phyloP scores from a whole-genome alignment of 2,797 vertebrate genomes.

The Galago senegalensis region DNA sequence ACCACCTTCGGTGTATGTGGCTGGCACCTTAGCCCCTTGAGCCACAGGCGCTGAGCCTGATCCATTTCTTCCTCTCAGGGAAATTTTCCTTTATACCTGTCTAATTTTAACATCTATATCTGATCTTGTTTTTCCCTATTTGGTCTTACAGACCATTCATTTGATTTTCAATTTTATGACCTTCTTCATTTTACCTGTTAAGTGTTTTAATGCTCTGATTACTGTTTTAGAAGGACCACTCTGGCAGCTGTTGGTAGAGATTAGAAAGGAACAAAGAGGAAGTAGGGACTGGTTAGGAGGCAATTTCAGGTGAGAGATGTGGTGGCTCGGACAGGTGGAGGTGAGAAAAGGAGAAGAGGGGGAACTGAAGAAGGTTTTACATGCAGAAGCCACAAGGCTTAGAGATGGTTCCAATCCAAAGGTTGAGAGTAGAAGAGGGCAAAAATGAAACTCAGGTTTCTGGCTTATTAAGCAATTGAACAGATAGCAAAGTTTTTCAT shows the following conservation, averaged over 20 bases:
- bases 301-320: not conserved
- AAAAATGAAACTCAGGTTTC: not conserved
- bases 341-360: not conserved
- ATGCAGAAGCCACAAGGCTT: not conserved
- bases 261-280: not conserved
- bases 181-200: slow-evolving; percentile 11
- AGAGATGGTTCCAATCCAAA: not conserved
- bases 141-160: not conserved
- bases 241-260: slow-evolving; percentile 1
- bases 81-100: not conserved
- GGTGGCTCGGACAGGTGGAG: not conserved
- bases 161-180: not conserved
- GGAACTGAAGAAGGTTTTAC: not conserved
- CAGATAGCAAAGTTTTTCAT: slow-evolving; percentile 7
- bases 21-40: no score
- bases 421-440: not conserved
- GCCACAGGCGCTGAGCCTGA: no score
- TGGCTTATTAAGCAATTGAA: slow-evolving; percentile 19
- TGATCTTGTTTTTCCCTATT: not conserved
- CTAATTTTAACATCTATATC: not conserved
- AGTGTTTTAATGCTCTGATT: not conserved
- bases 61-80: slow-evolving; percentile 44
- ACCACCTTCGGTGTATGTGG: no score
- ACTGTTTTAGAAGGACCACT: not conserved
- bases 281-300: not conserved